Percentiles rank a stretch among this genome's conserved stretches.
Conservation (phyloP, 2,797 vertebrate species). For the Gambelia wislizenii region DNA sequence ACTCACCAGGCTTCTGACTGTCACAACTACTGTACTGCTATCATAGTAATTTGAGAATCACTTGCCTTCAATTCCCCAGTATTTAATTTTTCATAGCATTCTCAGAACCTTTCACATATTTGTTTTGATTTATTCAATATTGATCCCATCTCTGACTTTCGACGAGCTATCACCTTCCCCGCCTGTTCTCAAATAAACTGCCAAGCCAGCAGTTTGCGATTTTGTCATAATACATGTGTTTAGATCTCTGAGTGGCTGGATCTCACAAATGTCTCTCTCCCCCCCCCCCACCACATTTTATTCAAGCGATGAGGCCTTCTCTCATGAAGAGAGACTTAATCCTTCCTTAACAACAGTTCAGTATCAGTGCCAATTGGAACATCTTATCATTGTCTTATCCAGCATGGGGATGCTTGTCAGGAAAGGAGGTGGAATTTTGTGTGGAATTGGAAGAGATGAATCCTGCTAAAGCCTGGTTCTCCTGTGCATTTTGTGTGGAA, state of each 20-base stretch:
- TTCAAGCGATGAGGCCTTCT: conserved; percentile 32
- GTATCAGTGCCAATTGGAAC: conserved; percentile 34
- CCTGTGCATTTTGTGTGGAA: not conserved
- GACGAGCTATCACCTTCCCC: conserved; percentile 77
- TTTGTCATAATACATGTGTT: conserved; percentile 79
- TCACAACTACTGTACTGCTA: conserved; percentile 39
- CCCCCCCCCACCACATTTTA: conserved; percentile 47
- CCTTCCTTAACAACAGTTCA: conserved; percentile 22
- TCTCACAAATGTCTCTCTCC: conserved; percentile 69
- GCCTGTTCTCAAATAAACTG: conserved; percentile 75
- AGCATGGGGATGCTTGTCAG: not conserved
- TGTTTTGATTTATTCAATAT: conserved; percentile 84
- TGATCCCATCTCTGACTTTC: conserved; percentile 79
- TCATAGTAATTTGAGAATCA: conserved; percentile 69
- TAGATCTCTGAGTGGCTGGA: conserved; percentile 60
- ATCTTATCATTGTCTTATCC: conserved; percentile 16
- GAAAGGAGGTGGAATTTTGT: conserved; percentile 33
- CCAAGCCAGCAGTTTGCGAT: conserved; percentile 78
- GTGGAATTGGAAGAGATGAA: conserved; percentile 42
- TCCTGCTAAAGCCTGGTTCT: conserved; percentile 38
- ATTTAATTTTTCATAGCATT: conserved; percentile 79
- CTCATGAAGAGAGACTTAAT: conserved; percentile 32
- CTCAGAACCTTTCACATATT: conserved; percentile 80
- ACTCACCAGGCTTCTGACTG: conserved; percentile 36
- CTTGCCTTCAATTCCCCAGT: conserved; percentile 65